Evolutionary conservation across 2,797 vertebrate genomes (phyloP).

Genomic region (Oreonectes daqikongensis): DNA sequence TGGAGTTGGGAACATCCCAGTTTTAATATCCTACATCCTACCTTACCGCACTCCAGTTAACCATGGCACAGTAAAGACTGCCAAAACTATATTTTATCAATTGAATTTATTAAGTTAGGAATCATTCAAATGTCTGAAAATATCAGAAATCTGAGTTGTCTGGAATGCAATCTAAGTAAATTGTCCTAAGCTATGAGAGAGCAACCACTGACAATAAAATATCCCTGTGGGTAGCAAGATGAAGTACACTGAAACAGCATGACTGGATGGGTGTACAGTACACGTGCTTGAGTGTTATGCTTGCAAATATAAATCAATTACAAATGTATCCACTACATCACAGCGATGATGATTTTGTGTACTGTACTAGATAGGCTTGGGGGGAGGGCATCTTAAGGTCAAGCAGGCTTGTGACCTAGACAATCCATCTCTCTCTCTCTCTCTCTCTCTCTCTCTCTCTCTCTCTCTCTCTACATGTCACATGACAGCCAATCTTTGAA

Average conservation of each 20-base stretch:
- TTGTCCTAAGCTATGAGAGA: too few species aligned
- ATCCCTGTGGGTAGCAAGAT: background rate
- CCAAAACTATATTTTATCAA: too few species aligned
- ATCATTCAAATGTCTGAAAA: too few species aligned
- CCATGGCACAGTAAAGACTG: too few species aligned
- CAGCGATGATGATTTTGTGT: background rate
- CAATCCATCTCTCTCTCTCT: constrained; percentile 59
- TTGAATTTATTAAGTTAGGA: too few species aligned
- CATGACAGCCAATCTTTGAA: constrained; percentile 32
- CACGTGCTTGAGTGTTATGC: background rate
- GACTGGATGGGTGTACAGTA: background rate
- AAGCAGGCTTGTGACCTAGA: constrained; percentile 52
- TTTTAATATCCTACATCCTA: too few species aligned
- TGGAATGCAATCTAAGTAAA: too few species aligned
- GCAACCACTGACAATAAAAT: background rate
- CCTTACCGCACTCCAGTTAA: too few species aligned
- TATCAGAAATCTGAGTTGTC: background rate
- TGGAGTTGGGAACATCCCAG: too few species aligned
- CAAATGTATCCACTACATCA: background rate
- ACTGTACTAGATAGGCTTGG: background rate
- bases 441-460: constrained; percentile 2
- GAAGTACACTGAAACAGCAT: background rate
- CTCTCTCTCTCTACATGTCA: constrained; percentile 18
- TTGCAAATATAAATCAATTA: background rate
- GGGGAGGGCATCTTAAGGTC: constrained; percentile 4